Evolutionary conservation across 2,888 invertebrate genomes (phyloP).

Genomic region (Sepioteuthis lessoniana): DNA sequence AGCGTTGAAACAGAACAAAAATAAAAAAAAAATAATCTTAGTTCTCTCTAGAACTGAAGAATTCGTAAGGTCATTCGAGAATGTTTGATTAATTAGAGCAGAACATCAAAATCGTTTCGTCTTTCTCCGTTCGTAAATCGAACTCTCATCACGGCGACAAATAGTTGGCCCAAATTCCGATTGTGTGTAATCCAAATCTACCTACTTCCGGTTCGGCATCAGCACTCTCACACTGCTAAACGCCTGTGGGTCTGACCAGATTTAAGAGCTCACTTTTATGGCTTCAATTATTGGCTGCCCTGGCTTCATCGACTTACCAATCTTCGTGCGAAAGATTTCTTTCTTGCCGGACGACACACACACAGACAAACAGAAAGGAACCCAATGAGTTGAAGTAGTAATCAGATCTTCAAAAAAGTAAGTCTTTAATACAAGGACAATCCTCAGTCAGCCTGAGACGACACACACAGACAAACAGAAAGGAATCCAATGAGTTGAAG

Average conservation of each 20-base stretch:
- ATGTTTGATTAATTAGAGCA: neutral
- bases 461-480: too few relatives aligned
- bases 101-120: neutral
- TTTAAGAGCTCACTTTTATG: neutral
- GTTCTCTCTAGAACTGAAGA: neutral
- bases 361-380: too few relatives aligned
- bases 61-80: neutral
- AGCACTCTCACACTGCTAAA: neutral
- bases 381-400: too few relatives aligned
- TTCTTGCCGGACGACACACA: too few relatives aligned
- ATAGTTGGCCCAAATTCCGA: neutral
- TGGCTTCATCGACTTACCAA: too few relatives aligned
- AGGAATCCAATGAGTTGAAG: too few relatives aligned
- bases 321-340: too few relatives aligned
- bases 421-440: too few relatives aligned
- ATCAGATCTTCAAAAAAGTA: too few relatives aligned
- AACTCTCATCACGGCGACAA: neutral
- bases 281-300: neutral
- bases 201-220: neutral
- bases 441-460: too few relatives aligned
- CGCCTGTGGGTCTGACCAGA: neutral
- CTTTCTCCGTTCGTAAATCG: neutral
- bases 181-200: neutral
- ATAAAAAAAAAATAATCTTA: neutral
- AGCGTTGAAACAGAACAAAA: too few relatives aligned